These are phyloP conservation scores for Acleris holmiana DNA, from an alignment of 2,888 invertebrate genomes.

Conservation along the genomic window DNA sequence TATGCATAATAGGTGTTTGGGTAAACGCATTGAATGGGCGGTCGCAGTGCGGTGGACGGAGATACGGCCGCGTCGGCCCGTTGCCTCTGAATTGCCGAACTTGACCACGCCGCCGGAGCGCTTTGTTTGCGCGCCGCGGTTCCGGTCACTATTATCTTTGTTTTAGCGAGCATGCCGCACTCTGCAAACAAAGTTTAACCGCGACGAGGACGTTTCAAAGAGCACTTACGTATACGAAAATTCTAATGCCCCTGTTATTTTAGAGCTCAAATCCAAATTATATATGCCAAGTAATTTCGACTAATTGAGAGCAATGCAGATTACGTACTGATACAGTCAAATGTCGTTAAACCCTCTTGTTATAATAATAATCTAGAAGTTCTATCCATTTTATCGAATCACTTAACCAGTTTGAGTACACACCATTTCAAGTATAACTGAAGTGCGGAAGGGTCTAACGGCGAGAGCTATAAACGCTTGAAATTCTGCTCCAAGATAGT, in stretches of 20 bases:
- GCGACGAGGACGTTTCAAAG: too few relatives aligned
- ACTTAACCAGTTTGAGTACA: conserved; percentile 3
- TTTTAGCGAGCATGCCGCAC: conserved; percentile 47
- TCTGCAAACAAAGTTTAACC: conserved; percentile 39
- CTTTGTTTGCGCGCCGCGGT: conserved; percentile 55
- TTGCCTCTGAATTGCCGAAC: conserved; percentile 66
- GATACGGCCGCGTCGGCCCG: conserved; percentile 59
- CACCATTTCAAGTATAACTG: conserved; percentile 16
- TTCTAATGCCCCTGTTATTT: too few relatives aligned
- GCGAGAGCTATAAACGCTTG: conserved; percentile 13
- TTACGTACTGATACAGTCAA: too few relatives aligned
- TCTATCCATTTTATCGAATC: neutral
- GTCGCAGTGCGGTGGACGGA: conserved; percentile 59
- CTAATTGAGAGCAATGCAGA: neutral
- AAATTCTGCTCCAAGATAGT: conserved; percentile 31
- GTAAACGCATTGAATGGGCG: conserved; percentile 63
- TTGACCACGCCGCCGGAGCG: conserved; percentile 60
- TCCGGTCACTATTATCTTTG: conserved; percentile 53
- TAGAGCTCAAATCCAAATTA: too few relatives aligned
- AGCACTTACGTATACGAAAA: too few relatives aligned
- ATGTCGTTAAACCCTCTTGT: neutral
- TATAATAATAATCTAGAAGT: neutral
- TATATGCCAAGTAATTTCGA: too few relatives aligned
- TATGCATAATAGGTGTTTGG: conserved; percentile 73
- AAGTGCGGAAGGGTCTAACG: conserved; percentile 15